Evolutionary conservation across 2,113 vertebrate genomes (phyloP).

Genomic region (Lophochroa leadbeateri): DNA sequence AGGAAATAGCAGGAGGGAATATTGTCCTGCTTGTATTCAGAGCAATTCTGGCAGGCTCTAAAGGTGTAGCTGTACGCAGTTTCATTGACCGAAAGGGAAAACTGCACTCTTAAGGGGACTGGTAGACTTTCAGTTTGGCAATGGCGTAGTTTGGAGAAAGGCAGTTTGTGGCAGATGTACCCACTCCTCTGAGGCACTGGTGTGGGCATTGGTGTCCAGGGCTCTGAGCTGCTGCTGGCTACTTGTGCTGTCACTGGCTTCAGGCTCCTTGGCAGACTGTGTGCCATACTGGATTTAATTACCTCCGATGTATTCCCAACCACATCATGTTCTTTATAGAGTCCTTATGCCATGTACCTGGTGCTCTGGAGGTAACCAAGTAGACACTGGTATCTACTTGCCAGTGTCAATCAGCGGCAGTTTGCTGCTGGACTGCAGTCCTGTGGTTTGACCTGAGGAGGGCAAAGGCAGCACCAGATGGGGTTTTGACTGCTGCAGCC

Average conservation of each 20-base stretch:
- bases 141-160: background rate
- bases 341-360: background rate
- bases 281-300: background rate
- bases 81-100: background rate
- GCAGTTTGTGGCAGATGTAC: background rate
- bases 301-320: background rate
- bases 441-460: background rate
- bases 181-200: background rate
- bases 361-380: background rate
- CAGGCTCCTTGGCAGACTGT: too few species aligned
- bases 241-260: background rate
- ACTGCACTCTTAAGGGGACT: background rate
- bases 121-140: background rate
- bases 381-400: accelerated
- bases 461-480: background rate
- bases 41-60: background rate
- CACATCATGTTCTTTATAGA: accelerated
- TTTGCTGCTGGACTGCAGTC: background rate
- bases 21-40: background rate
- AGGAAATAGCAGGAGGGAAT: background rate
- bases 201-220: background rate
- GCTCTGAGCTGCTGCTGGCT: background rate
- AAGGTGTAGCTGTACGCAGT: background rate
- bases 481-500: background rate
- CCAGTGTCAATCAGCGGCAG: background rate